Conservation (phyloP, 1,140 invertebrate species). For the Solenopsis invicta region DNA sequence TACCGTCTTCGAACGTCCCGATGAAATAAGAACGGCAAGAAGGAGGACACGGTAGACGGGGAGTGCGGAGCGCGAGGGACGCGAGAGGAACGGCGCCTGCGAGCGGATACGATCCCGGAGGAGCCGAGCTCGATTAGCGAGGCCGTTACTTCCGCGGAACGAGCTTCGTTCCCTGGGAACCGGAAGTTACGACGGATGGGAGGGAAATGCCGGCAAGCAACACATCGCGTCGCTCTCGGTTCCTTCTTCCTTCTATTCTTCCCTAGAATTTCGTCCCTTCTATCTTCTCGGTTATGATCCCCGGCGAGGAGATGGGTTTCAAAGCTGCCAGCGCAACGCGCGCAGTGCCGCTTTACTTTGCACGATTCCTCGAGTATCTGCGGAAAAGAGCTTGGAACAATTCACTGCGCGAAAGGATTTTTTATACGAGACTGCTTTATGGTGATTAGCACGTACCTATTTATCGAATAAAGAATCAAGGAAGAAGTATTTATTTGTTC, state of each 20-base stretch:
- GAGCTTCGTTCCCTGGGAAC: slow-evolving; percentile 69
- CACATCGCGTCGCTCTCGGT: slow-evolving; percentile 16
- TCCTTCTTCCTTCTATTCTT: slow-evolving; percentile 36
- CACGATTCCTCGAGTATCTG: neutral
- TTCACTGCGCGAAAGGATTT: neutral
- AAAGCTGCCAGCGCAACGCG: slow-evolving; percentile 4
- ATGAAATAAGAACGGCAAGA: slow-evolving; percentile 51
- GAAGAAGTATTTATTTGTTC: neutral
- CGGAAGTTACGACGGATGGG: slow-evolving; percentile 72
- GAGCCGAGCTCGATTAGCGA: slow-evolving; percentile 73
- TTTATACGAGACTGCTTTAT: neutral
- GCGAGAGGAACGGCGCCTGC: slow-evolving; percentile 50
- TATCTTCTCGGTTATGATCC: slow-evolving; percentile 18
- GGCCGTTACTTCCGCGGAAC: slow-evolving; percentile 72
- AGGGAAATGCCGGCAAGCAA: slow-evolving; percentile 41
- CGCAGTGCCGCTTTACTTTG: neutral
- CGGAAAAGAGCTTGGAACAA: neutral
- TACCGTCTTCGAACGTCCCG: slow-evolving; percentile 33
- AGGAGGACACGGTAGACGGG: too few species aligned
- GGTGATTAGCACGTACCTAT: neutral
- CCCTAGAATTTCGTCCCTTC: slow-evolving; percentile 21
- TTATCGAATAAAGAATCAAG: neutral
- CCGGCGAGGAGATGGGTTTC: slow-evolving; percentile 10
- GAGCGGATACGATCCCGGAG: slow-evolving; percentile 68
- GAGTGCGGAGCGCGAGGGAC: neutral